Conservation (phyloP, 2,113 vertebrate species). For the Peucedramus taeniatus region DNA sequence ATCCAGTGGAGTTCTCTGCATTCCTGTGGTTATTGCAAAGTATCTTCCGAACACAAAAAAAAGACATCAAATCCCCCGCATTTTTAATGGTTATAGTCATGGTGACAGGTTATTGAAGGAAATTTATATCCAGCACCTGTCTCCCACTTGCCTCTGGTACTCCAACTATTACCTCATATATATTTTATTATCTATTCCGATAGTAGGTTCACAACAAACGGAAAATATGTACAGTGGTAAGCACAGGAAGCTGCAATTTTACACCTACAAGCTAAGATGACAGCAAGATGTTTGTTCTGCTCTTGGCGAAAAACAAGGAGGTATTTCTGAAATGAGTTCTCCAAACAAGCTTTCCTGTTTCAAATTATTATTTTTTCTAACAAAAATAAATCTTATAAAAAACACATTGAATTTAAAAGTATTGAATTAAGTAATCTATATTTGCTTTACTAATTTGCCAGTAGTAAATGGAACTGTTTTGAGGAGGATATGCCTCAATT, state of each 20-base stretch:
- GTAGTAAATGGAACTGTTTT: neutral
- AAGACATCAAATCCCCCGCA: neutral
- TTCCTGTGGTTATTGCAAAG: neutral
- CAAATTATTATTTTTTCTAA: neutral
- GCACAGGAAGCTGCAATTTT: neutral
- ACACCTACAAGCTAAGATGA: neutral
- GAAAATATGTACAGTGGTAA: neutral
- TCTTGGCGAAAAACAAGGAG: neutral
- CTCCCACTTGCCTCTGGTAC: neutral
- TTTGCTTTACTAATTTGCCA: neutral
- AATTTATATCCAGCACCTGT: neutral
- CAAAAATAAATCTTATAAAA: neutral
- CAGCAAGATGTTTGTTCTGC: neutral
- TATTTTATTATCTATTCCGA: neutral
- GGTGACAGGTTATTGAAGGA: neutral
- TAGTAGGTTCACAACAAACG: neutral
- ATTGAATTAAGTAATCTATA: neutral
- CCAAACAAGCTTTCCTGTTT: neutral
- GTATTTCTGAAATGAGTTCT: neutral
- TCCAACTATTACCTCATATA: neutral
- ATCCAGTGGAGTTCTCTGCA: rapidly evolving
- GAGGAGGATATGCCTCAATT: neutral
- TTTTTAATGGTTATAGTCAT: neutral
- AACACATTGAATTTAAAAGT: neutral
- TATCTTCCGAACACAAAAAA: neutral